Evolutionary conservation across 2,113 vertebrate genomes (phyloP).

Genomic region (Melanostigma gelatinosum): DNA sequence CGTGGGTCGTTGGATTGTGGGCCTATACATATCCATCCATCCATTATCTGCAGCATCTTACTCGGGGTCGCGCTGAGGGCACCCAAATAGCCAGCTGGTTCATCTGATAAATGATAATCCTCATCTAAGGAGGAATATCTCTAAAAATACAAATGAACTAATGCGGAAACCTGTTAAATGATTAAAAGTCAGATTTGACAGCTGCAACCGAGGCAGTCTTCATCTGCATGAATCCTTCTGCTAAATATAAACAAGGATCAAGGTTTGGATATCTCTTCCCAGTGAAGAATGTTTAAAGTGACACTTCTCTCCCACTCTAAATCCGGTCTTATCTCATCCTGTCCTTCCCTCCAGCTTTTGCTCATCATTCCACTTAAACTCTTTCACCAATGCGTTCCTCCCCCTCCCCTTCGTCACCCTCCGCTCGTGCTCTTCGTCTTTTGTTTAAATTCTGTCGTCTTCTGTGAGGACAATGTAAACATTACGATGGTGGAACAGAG

Average conservation of each 20-base stretch:
- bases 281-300: slow-evolving; percentile 65
- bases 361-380: slow-evolving; percentile 79
- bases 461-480: slow-evolving; percentile 14
- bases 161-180: background rate
- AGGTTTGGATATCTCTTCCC: slow-evolving; percentile 44
- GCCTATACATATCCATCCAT: background rate
- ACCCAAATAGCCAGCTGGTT: background rate
- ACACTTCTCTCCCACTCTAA: slow-evolving; percentile 64
- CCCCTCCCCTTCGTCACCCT: slow-evolving; percentile 13
- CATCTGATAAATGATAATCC: background rate
- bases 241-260: slow-evolving; percentile 67
- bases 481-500: background rate
- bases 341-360: slow-evolving; percentile 72
- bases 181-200: background rate
- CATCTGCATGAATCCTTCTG: slow-evolving; percentile 41
- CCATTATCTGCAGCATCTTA: background rate
- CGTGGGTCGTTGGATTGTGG: background rate
- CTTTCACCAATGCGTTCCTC: slow-evolving; percentile 74
- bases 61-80: background rate
- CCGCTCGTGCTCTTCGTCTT: slow-evolving; percentile 4
- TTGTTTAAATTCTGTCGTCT: slow-evolving; percentile 31
- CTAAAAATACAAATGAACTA: background rate
- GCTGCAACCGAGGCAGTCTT: background rate
- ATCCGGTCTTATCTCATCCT: slow-evolving; percentile 71
- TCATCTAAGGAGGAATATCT: background rate